Percentiles rank a stretch among this genome's conserved stretches.
Evolutionary conservation across 2,797 vertebrate genomes (phyloP).

Genomic region (Ficedula albicollis): DNA sequence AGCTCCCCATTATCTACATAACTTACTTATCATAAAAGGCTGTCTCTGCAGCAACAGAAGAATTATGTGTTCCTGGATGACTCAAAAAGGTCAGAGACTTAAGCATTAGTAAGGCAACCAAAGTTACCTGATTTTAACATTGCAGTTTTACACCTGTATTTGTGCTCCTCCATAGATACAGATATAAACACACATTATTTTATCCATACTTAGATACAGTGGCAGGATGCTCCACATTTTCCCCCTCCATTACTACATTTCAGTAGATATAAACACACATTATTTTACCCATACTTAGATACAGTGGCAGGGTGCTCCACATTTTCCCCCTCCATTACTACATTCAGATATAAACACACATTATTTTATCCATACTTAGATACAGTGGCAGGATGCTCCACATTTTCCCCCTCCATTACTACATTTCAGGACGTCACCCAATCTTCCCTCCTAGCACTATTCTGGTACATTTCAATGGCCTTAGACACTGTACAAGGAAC

Average conservation of each 20-base stretch:
- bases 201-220: not conserved
- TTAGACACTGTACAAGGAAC: not conserved
- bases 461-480: not conserved
- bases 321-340: not conserved
- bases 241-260: not conserved
- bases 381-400: not conserved
- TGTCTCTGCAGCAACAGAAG: not conserved
- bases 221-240: not conserved
- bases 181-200: not conserved
- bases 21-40: not conserved
- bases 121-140: not conserved
- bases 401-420: not conserved
- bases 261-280: not conserved
- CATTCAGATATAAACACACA: not conserved
- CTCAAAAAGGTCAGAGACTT: not conserved
- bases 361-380: not conserved
- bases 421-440: not conserved
- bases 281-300: not conserved
- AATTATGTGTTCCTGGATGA: not conserved
- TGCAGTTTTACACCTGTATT: not conserved
- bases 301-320: not conserved
- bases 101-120: not conserved
- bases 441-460: not conserved
- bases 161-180: not conserved
- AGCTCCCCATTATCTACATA: not conserved